These are phyloP conservation scores for Mastomys natalensis DNA, from an alignment of 2,113 vertebrate genomes.

Conservation along the genomic window DNA sequence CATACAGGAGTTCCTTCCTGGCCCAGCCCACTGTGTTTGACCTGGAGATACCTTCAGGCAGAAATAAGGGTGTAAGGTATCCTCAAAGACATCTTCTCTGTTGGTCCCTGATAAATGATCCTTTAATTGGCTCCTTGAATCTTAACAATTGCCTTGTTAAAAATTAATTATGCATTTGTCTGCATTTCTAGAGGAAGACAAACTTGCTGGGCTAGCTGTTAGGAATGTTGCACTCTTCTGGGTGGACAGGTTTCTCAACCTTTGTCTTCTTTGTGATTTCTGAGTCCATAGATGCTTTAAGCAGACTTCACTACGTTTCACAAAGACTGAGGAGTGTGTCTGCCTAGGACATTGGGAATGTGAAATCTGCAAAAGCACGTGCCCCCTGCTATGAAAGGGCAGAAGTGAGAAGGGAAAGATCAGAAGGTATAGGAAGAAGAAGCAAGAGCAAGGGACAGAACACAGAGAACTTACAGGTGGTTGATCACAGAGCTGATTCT, in stretches of 20 bases:
- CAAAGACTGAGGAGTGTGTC: neutral
- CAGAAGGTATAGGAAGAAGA: neutral
- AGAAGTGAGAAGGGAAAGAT: neutral
- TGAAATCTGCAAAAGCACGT: neutral
- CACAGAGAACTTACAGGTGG: neutral
- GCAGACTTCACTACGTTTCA: neutral
- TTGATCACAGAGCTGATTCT: neutral
- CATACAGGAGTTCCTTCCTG: neutral
- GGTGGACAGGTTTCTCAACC: slow-evolving; percentile 23
- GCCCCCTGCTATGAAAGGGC: neutral
- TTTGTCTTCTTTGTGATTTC: neutral
- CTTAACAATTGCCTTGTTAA: slow-evolving; percentile 46
- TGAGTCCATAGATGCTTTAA: slow-evolving; percentile 26
- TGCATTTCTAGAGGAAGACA: slow-evolving; percentile 40
- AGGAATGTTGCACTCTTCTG: slow-evolving; percentile 12
- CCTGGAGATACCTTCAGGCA: neutral
- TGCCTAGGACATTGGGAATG: neutral
- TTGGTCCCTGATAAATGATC: slow-evolving; percentile 57
- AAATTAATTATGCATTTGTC: slow-evolving; percentile 66
- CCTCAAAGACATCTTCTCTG: slow-evolving; percentile 18
- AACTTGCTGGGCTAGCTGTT: neutral
- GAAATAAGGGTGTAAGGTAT: neutral
- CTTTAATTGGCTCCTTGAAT: slow-evolving; percentile 46
- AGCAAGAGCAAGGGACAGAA: neutral
- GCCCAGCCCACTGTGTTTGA: neutral